Evolutionary conservation across 2,888 invertebrate species (phyloP).

Genomic region (Agrilus mali): DNA sequence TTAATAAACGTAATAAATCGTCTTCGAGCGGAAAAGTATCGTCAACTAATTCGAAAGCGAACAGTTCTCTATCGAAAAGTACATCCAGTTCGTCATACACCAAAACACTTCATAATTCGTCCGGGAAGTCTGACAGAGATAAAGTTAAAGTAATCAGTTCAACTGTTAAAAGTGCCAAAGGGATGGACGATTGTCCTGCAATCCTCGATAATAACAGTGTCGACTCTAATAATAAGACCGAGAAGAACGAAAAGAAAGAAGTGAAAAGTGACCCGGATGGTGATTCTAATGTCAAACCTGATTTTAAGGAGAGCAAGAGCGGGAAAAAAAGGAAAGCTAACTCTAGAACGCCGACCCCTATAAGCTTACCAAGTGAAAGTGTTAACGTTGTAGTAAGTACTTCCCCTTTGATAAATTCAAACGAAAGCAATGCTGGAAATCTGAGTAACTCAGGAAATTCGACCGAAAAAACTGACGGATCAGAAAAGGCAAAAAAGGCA

Average conservation of each 20-base stretch:
- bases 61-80: slow-evolving; percentile 5
- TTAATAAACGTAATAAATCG: slow-evolving; percentile 14
- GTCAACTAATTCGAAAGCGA: slow-evolving; percentile 13
- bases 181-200: slow-evolving; percentile 19
- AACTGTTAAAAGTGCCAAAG: slow-evolving; percentile 24
- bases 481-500: slow-evolving; percentile 18
- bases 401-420: too few species aligned
- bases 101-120: slow-evolving; percentile 26
- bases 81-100: slow-evolving; percentile 16
- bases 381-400: slow-evolving; percentile 12
- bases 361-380: slow-evolving; percentile 18
- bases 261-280: slow-evolving; percentile 7
- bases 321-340: slow-evolving; percentile 32
- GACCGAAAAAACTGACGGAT: slow-evolving; percentile 11
- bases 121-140: slow-evolving; percentile 16
- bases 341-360: slow-evolving; percentile 33
- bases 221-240: slow-evolving; percentile 8
- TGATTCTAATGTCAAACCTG: slow-evolving; percentile 7
- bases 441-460: background rate
- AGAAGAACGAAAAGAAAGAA: slow-evolving; percentile 7
- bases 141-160: slow-evolving; percentile 14
- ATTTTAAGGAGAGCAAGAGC: slow-evolving; percentile 22
- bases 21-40: slow-evolving; percentile 15
- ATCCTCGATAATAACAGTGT: slow-evolving; percentile 2
- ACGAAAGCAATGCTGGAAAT: too few species aligned